phyloP scores from a whole-genome alignment of 2,888 invertebrate genomes.

The Limnephilus auricula region DNA sequence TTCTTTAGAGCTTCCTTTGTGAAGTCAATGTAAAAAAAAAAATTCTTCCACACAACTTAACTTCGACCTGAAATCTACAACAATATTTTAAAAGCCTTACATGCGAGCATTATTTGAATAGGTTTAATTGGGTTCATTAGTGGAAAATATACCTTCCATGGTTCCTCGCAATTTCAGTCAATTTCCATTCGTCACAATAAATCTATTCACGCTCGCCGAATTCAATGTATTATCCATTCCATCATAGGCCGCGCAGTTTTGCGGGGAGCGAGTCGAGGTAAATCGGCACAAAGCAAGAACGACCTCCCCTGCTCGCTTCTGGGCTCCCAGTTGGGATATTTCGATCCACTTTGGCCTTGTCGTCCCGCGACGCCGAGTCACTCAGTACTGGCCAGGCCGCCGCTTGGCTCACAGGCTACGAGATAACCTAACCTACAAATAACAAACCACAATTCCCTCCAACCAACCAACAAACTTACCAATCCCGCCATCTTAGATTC shows the following conservation, averaged over 20 bases:
- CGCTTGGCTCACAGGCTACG: conserved; percentile 39
- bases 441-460: not conserved
- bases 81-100: not conserved
- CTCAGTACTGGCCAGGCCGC: conserved; percentile 53
- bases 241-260: not conserved
- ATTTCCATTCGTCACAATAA: not conserved
- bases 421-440: not conserved
- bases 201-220: not conserved
- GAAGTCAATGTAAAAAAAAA: no score
- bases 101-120: not conserved
- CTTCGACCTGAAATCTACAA: not conserved
- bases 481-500: not conserved
- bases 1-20: no score
- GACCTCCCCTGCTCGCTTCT: not conserved
- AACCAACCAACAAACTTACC: not conserved
- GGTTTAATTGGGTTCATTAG: not conserved
- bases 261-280: not conserved
- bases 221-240: not conserved
- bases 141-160: not conserved
- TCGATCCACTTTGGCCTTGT: conserved; percentile 21
- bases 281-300: not conserved
- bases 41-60: not conserved
- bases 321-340: conserved; percentile 2
- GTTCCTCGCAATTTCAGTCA: not conserved
- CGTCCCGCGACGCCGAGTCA: conserved; percentile 11